Percentiles rank a stretch among this genome's conserved stretches.
These are phyloP conservation scores for Pseudomyrmex gracilis DNA, from an alignment of 1,140 invertebrate species.

Conservation along the genomic window DNA sequence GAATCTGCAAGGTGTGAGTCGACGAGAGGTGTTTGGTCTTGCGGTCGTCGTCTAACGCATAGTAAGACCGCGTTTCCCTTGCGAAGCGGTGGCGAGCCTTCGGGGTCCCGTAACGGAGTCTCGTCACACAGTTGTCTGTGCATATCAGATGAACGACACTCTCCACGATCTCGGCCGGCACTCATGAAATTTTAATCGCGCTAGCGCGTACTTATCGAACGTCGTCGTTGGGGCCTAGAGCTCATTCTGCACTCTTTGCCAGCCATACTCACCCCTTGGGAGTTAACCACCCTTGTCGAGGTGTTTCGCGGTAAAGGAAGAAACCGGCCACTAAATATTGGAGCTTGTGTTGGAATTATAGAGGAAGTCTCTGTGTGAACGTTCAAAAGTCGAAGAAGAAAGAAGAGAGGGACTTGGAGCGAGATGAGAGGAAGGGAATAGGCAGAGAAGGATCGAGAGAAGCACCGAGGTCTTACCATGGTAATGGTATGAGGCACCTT, in stretches of 20 bases:
- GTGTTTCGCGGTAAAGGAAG: constrained; percentile 70
- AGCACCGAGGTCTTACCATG: constrained; percentile 52
- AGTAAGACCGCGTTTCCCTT: constrained; percentile 36
- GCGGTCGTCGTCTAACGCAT: constrained; percentile 54
- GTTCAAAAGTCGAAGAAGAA: constrained; percentile 56
- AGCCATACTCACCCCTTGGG: neutral
- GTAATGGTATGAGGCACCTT: constrained; percentile 51
- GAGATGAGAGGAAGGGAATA: constrained; percentile 39
- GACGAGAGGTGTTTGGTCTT: constrained; percentile 33
- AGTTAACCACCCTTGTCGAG: constrained; percentile 12
- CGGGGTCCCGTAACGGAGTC: constrained; percentile 81
- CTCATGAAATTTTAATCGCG: constrained; percentile 82
- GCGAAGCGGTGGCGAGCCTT: constrained; percentile 69
- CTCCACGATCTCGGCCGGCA: constrained; percentile 72
- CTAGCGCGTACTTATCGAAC: constrained; percentile 79
- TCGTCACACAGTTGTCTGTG: constrained; percentile 84
- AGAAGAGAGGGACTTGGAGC: constrained; percentile 30
- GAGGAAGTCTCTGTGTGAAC: constrained; percentile 61
- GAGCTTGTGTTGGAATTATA: constrained; percentile 76
- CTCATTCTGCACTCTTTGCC: constrained; percentile 53
- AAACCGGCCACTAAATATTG: constrained; percentile 80
- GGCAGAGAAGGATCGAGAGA: constrained; percentile 45
- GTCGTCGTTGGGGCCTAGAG: constrained; percentile 66
- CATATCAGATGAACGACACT: constrained; percentile 78
- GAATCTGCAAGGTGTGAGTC: constrained; percentile 14